These are phyloP conservation scores for Climacteris rufus DNA, from an alignment of 2,113 vertebrate species.

Conservation along the genomic window DNA sequence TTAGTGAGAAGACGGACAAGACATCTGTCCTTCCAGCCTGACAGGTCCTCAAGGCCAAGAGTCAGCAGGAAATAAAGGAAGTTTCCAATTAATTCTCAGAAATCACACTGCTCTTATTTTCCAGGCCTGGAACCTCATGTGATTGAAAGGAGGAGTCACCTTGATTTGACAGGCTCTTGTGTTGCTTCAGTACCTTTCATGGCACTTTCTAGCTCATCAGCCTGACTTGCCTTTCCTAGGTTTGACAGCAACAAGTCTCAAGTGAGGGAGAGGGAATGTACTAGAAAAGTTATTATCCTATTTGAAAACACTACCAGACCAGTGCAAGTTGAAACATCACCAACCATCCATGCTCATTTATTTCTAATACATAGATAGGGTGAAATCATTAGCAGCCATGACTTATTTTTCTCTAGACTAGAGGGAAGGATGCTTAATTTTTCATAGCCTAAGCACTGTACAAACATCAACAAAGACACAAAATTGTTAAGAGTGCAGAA, in stretches of 20 bases:
- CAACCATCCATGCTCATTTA: background rate
- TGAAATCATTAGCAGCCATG: background rate
- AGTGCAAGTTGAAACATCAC: background rate
- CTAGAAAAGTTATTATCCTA: background rate
- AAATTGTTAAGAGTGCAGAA: background rate
- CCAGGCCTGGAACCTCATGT: background rate
- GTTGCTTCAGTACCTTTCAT: slow-evolving; percentile 46
- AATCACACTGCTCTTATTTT: background rate
- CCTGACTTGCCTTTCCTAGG: background rate
- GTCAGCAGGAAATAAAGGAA: background rate
- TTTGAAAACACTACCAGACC: background rate
- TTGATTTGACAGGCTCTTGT: slow-evolving; percentile 27
- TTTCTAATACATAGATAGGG: background rate
- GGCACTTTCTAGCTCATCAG: slow-evolving; percentile 14
- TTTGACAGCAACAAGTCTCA: slow-evolving; percentile 40
- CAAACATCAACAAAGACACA: background rate
- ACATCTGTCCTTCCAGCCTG: background rate
- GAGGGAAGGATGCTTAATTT: background rate
- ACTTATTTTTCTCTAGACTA: background rate
- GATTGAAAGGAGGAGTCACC: slow-evolving; percentile 34
- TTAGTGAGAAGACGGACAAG: background rate
- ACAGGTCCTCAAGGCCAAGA: background rate
- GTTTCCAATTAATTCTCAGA: slow-evolving; percentile 3
- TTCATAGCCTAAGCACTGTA: background rate
- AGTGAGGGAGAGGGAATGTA: background rate